Percentiles rank a stretch among this genome's conserved stretches.
phyloP scores from a whole-genome alignment of 2,797 vertebrate genomes.

The Manis javanica region DNA sequence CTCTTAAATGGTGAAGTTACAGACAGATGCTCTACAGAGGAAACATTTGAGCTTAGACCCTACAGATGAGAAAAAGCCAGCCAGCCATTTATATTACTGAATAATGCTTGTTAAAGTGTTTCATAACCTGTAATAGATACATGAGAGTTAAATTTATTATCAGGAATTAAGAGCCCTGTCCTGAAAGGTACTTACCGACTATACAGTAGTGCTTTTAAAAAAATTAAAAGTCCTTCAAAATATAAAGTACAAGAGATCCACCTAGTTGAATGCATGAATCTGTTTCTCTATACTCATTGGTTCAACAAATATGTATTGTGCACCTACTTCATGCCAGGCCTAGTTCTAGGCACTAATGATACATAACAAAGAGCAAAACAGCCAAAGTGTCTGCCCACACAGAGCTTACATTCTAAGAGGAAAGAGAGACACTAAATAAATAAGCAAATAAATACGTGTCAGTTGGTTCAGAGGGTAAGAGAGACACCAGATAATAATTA shows the following conservation, averaged over 20 bases:
- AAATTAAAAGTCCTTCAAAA: neutral
- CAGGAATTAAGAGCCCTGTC: neutral
- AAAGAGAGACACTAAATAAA: neutral
- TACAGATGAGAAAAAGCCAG: slow-evolving; percentile 4
- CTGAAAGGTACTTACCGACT: neutral
- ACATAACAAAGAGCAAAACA: neutral
- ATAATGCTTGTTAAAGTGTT: slow-evolving; percentile 47
- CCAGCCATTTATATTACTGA: neutral
- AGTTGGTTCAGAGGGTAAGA: neutral
- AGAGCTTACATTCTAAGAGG: neutral
- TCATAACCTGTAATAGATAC: slow-evolving; percentile 1
- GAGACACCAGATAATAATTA: neutral
- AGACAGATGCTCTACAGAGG: neutral
- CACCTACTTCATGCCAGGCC: neutral
- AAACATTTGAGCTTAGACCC: slow-evolving; percentile 17
- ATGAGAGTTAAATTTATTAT: neutral
- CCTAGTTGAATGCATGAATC: neutral
- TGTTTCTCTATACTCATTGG: slow-evolving; percentile 28
- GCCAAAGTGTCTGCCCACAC: neutral
- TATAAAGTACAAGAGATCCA: slow-evolving; percentile 21
- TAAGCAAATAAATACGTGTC: neutral
- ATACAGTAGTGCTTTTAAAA: neutral
- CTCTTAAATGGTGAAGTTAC: slow-evolving; percentile 9
- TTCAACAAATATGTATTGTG: slow-evolving; percentile 37
- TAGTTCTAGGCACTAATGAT: neutral